Percentiles rank a stretch among this genome's conserved stretches.
phyloP scores from a whole-genome alignment of 2,888 invertebrate genomes.

The Resseliella maxima region DNA sequence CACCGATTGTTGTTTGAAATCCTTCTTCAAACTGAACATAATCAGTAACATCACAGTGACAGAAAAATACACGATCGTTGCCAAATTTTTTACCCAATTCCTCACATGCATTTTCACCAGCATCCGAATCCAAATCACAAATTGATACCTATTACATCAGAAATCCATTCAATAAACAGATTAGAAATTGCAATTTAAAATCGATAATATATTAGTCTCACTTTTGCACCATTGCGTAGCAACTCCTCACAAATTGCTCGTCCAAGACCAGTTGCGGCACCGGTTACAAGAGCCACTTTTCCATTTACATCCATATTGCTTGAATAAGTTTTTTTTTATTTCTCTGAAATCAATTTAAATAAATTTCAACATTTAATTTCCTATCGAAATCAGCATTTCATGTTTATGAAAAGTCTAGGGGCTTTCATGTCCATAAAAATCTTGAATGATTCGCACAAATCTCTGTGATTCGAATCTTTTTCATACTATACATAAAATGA shows the following conservation, averaged over 20 bases:
- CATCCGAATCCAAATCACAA: slow-evolving; percentile 79
- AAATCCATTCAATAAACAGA: too few species aligned
- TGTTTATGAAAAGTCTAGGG: too few species aligned
- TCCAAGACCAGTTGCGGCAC: slow-evolving; percentile 80
- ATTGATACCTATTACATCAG: slow-evolving; percentile 73
- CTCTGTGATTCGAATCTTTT: too few species aligned
- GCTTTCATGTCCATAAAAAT: too few species aligned
- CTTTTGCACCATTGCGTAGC: slow-evolving; percentile 79
- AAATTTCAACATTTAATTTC: neutral
- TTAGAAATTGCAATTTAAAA: slow-evolving; percentile 54
- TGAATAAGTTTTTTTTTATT: neutral
- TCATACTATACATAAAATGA: too few species aligned
- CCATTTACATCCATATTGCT: slow-evolving; percentile 77
- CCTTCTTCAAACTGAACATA: slow-evolving; percentile 83
- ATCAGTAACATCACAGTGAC: slow-evolving; percentile 81
- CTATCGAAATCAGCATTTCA: too few species aligned
- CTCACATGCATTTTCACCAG: slow-evolving; percentile 76
- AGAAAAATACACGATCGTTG: slow-evolving; percentile 77
- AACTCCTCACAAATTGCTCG: slow-evolving; percentile 78
- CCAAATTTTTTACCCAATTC: slow-evolving; percentile 75
- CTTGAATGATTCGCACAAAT: too few species aligned
- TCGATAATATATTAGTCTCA: slow-evolving; percentile 65
- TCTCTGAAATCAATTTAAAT: too few species aligned
- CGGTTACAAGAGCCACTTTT: slow-evolving; percentile 79
- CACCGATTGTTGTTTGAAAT: slow-evolving; percentile 78